These are phyloP conservation scores for Apostichopus californicus DNA, from an alignment of 35 echinoderm and acorn worm species.

Conservation along the genomic window DNA sequence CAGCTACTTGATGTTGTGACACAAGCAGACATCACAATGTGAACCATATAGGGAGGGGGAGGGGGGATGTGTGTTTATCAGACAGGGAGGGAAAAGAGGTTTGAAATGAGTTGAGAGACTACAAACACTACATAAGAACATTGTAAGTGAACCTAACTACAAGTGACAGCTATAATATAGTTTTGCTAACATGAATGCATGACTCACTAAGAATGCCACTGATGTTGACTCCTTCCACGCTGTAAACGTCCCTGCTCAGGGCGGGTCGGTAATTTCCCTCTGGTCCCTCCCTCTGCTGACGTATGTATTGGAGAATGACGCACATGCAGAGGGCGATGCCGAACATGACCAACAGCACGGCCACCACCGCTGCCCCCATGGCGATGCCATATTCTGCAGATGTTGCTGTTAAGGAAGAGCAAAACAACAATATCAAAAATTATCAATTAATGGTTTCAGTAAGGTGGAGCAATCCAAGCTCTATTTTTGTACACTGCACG, in stretches of 20 bases:
- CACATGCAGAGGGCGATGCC: conserved; percentile 90
- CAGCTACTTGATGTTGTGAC: too few relatives aligned
- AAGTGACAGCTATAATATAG: background rate
- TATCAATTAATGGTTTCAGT: too few relatives aligned
- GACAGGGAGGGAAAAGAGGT: too few relatives aligned
- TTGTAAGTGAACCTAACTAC: too few relatives aligned
- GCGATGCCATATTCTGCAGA: conserved; percentile 92
- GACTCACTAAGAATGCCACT: conserved; percentile 55
- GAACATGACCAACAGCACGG: conserved; percentile 89
- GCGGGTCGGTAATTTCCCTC: conserved; percentile 87
- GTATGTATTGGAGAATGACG: conserved; percentile 86
- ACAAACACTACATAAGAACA: too few relatives aligned
- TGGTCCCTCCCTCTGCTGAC: conserved; percentile 84
- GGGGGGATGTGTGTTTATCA: too few relatives aligned
- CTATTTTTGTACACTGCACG: too few relatives aligned
- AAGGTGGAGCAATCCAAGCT: too few relatives aligned
- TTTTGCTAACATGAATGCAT: background rate
- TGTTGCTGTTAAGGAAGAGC: conserved; percentile 29
- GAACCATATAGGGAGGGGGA: too few relatives aligned
- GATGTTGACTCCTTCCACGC: conserved; percentile 91
- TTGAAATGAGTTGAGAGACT: too few relatives aligned
- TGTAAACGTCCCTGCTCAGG: conserved; percentile 90
- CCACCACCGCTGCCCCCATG: conserved; percentile 91
- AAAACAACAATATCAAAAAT: too few relatives aligned
- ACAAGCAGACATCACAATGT: too few relatives aligned